phyloP scores from a whole-genome alignment of 1,140 invertebrate genomes.

The Ips typographus region DNA sequence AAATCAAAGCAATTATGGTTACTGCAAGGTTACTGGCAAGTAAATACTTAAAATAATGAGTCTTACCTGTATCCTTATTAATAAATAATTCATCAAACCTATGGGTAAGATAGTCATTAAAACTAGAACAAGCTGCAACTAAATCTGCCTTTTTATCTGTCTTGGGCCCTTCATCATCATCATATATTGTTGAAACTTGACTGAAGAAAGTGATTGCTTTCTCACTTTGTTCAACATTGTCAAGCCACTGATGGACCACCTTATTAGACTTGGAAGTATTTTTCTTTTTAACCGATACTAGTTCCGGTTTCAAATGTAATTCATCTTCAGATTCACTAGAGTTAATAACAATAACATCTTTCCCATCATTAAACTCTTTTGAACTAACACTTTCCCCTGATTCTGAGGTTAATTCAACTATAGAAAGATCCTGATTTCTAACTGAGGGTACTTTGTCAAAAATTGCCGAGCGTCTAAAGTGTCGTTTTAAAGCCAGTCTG shows the following conservation, averaged over 20 bases:
- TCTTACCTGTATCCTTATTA: conserved; percentile 14
- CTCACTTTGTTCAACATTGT: conserved; percentile 33
- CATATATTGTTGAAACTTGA: conserved; percentile 42
- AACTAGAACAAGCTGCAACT: conserved; percentile 44
- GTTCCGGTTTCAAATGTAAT: neutral
- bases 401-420: conserved; percentile 31
- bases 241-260: conserved; percentile 37
- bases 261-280: neutral
- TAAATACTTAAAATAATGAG: no score
- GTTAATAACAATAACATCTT: conserved; percentile 20
- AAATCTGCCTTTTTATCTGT: conserved; percentile 21
- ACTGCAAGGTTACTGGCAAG: no score
- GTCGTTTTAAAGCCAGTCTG: conserved; percentile 44
- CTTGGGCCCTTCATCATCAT: conserved; percentile 16
- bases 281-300: no score
- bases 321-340: conserved; percentile 13
- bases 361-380: conserved; percentile 15
- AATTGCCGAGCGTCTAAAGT: conserved; percentile 41
- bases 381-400: conserved; percentile 22
- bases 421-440: conserved; percentile 33
- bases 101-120: conserved; percentile 20
- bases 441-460: conserved; percentile 36
- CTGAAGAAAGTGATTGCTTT: conserved; percentile 36
- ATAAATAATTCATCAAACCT: conserved; percentile 46
- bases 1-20: no score